Conservation (phyloP, 2,888 invertebrate species). For the Ditylenchus weischeri region DNA sequence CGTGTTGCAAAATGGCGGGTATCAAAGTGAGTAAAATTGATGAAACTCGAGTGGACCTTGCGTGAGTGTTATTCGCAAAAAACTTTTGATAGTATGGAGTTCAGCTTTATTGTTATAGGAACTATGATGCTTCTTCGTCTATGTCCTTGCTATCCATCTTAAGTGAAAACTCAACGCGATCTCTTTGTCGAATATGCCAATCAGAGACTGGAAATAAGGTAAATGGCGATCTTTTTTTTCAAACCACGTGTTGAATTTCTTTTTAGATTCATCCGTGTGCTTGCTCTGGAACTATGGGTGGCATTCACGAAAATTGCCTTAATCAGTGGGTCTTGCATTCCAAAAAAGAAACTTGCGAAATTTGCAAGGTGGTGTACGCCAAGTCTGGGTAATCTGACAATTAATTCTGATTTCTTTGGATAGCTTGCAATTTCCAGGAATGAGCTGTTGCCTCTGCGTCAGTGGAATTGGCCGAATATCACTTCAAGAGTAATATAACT, state of each 20-base stretch:
- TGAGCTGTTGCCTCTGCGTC: conserved; percentile 31
- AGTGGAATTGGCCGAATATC: conserved; percentile 39
- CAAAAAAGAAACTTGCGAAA: conserved; percentile 44
- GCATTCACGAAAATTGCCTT: conserved; percentile 47
- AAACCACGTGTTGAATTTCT: neutral
- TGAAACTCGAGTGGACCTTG: too few species aligned
- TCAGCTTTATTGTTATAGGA: too few species aligned
- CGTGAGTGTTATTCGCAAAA: too few species aligned
- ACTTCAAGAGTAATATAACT: conserved; percentile 19
- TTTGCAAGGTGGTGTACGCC: conserved; percentile 43
- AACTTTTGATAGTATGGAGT: too few species aligned
- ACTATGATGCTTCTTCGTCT: too few species aligned
- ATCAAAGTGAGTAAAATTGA: too few species aligned
- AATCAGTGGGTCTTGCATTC: conserved; percentile 47
- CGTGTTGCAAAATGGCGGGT: too few species aligned
- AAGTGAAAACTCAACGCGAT: neutral
- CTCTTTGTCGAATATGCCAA: conserved; percentile 52
- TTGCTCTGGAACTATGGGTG: conserved; percentile 50
- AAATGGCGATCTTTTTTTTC: neutral
- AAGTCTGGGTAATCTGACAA: conserved; percentile 4
- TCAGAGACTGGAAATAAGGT: conserved; percentile 44
- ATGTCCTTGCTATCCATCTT: too few species aligned
- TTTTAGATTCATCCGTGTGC: conserved; percentile 45
- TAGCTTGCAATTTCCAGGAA: conserved; percentile 19
- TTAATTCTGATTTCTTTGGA: neutral